Percentiles rank a stretch among this genome's conserved stretches.
These are phyloP conservation scores for Nemoura dubitans DNA, from an alignment of 2,888 invertebrate species.

Conservation along the genomic window DNA sequence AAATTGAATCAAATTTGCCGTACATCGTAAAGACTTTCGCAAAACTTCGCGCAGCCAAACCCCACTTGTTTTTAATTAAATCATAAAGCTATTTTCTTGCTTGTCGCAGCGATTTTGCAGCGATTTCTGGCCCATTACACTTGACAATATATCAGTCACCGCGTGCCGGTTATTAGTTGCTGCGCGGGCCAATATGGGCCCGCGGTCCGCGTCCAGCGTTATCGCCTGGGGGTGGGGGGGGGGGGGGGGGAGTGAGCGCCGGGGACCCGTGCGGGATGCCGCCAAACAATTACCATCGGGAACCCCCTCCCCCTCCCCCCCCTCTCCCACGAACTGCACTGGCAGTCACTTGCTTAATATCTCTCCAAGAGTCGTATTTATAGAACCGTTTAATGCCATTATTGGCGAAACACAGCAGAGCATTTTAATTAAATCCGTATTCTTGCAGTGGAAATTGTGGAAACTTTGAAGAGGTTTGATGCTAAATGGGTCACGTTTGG, in stretches of 20 bases:
- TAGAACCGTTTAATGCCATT: slow-evolving; percentile 4
- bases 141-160: slow-evolving; percentile 7
- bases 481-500: not conserved
- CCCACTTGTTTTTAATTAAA: not conserved
- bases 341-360: not conserved
- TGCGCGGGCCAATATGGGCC: not conserved
- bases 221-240: not conserved
- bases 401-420: not conserved
- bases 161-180: not conserved
- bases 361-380: not conserved
- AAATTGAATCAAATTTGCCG: not conserved
- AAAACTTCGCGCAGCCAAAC: not conserved
- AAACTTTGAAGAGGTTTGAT: not conserved
- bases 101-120: not conserved
- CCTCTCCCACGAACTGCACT: not conserved
- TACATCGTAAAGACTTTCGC: not conserved
- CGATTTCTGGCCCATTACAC: not conserved
- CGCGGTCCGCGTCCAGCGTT: not conserved
- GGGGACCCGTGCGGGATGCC: not conserved
- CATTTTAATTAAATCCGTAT: not conserved
- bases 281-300: not conserved
- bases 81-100: not conserved
- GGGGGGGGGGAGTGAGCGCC: not conserved
- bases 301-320: no score
- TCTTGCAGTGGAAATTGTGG: not conserved